These are phyloP conservation scores for Carassius gibelio DNA, from an alignment of 2,113 vertebrate species.

Conservation along the genomic window DNA sequence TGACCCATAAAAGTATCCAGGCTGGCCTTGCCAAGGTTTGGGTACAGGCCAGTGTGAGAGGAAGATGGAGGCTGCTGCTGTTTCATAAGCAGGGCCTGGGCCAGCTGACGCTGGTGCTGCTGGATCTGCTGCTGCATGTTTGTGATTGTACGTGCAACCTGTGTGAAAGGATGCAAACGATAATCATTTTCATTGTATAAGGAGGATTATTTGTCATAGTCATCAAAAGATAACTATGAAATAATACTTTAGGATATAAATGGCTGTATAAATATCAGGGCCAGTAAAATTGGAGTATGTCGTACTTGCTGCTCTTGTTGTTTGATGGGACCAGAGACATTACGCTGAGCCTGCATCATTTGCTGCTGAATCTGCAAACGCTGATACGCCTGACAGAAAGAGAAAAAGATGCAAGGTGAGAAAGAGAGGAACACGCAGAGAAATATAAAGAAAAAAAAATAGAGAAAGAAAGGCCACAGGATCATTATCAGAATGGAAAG, in stretches of 20 bases:
- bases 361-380: conserved; percentile 99
- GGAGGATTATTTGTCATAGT: not conserved
- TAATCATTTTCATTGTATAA: not conserved
- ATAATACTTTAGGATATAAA: not conserved
- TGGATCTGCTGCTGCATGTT: conserved; percentile 99
- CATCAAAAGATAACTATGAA: not conserved
- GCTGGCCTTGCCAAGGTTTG: conserved; percentile 88
- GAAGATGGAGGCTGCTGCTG: conserved; percentile 85
- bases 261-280: not conserved
- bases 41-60: conserved; percentile 90
- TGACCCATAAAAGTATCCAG: conserved; percentile 90
- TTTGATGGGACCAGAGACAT: conserved; percentile 97
- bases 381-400: conserved; percentile 87
- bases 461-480: not conserved
- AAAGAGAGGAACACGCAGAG: not conserved
- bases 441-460: not conserved
- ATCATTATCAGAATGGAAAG: not conserved
- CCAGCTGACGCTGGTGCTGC: conserved; percentile 99
- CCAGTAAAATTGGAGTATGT: not conserved
- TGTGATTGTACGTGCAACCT: conserved; percentile 99
- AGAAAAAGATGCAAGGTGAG: not conserved
- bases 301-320: conserved; percentile 99
- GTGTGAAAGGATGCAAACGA: conserved; percentile 10
- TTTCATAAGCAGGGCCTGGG: conserved; percentile 97
- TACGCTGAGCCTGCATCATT: conserved; percentile 99